Conservation (phyloP, 2,797 vertebrate species). For the Phoxinus dragarum region DNA sequence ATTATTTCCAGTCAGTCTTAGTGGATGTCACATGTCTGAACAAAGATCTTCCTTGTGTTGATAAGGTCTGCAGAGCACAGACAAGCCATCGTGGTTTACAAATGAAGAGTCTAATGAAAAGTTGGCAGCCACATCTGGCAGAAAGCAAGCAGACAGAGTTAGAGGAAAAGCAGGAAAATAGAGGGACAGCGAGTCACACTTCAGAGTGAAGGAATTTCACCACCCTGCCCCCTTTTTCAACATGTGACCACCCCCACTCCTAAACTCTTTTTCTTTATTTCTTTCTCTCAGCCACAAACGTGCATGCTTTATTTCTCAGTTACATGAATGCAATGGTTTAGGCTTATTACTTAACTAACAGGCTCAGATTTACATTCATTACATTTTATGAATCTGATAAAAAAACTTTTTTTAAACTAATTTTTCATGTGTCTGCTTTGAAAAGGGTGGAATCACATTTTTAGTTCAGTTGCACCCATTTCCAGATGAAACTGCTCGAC, state of each 20-base stretch:
- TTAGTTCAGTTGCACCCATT: not conserved
- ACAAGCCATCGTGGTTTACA: constrained; percentile 28
- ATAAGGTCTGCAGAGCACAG: constrained; percentile 11
- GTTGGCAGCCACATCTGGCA: not conserved
- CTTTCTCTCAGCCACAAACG: not conserved
- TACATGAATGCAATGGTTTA: not conserved
- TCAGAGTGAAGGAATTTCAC: constrained; percentile 36
- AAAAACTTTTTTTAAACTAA: not conserved
- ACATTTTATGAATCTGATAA: not conserved
- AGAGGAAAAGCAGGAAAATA: constrained; percentile 24
- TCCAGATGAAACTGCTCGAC: not conserved
- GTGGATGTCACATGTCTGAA: constrained; percentile 11
- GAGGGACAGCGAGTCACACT: constrained; percentile 50
- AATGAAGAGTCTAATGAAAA: constrained; percentile 23
- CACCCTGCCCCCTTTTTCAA: constrained; percentile 9
- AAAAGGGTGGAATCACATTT: not conserved
- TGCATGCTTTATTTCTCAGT: not conserved
- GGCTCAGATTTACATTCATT: not conserved
- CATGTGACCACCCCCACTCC: constrained; percentile 11
- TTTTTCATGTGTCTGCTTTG: too few species aligned
- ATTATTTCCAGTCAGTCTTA: not conserved
- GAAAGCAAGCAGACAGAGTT: constrained; percentile 24
- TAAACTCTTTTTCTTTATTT: not conserved
- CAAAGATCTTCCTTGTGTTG: constrained; percentile 25
- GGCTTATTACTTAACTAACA: not conserved